phyloP scores from a whole-genome alignment of 2,888 invertebrate species.

The Pocota personata region DNA sequence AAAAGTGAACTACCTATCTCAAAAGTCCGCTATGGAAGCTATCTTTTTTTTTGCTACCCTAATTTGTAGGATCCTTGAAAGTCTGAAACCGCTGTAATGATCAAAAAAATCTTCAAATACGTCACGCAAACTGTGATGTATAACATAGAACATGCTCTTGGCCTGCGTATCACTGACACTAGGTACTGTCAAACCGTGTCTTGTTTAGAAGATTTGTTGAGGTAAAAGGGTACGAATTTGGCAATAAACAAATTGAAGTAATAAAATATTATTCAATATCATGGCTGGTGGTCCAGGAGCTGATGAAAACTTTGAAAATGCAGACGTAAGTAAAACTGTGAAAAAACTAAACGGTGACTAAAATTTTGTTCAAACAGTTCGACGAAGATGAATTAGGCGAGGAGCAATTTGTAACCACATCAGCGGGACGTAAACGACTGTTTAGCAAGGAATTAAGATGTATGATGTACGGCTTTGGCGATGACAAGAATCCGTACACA shows the following conservation, averaged over 20 bases:
- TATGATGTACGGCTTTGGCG: slow-evolving; percentile 99
- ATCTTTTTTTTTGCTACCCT: too few species aligned
- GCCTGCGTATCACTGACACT: too few species aligned
- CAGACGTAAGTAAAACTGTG: slow-evolving; percentile 76
- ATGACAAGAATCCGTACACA: slow-evolving; percentile 99
- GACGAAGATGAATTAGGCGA: slow-evolving; percentile 87
- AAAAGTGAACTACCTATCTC: too few species aligned
- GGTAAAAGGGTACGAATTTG: neutral
- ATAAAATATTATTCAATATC: neutral
- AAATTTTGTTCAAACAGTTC: slow-evolving; percentile 75
- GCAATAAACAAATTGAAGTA: neutral
- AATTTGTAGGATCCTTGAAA: too few species aligned
- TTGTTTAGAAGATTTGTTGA: too few species aligned
- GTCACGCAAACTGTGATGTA: too few species aligned
- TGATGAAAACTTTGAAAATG: slow-evolving; percentile 79
- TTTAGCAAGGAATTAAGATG: slow-evolving; percentile 96
- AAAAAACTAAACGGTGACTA: neutral
- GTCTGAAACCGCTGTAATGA: too few species aligned
- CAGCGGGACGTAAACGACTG: slow-evolving; percentile 90
- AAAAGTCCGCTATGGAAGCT: too few species aligned
- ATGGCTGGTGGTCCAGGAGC: slow-evolving; percentile 36
- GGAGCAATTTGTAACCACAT: slow-evolving; percentile 87
- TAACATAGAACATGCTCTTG: too few species aligned
- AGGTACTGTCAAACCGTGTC: too few species aligned
- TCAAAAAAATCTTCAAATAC: too few species aligned